These are phyloP conservation scores for Grallaria varia DNA, from an alignment of 2,113 vertebrate genomes.

Conservation along the genomic window DNA sequence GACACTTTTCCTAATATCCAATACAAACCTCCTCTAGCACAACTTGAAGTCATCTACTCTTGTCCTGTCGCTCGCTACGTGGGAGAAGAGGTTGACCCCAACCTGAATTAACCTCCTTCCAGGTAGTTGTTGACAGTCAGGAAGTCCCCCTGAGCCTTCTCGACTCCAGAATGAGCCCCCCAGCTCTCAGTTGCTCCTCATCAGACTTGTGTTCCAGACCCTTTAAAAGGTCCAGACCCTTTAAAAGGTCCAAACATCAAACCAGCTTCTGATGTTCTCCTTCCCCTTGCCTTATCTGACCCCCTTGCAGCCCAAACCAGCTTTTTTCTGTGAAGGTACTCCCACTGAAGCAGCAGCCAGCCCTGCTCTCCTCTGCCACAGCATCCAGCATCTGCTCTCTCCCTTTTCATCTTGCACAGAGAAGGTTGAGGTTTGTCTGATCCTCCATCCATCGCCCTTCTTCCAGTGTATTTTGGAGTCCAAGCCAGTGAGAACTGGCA, in stretches of 20 bases:
- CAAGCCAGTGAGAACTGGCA: background rate
- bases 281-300: background rate
- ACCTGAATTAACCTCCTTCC: background rate
- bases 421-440: background rate
- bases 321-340: background rate
- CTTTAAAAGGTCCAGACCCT: background rate
- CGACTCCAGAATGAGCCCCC: background rate
- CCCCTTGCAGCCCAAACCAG: background rate
- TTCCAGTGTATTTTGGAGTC: background rate
- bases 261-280: background rate
- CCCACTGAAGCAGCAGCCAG: background rate
- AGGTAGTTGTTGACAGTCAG: background rate
- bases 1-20: background rate
- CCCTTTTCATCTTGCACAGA: background rate
- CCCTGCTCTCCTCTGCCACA: background rate
- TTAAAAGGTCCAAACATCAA: fast-evolving
- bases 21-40: background rate
- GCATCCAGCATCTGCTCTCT: background rate
- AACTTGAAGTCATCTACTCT: background rate
- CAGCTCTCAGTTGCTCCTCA: background rate
- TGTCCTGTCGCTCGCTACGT: background rate
- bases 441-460: background rate
- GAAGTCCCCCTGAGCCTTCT: background rate
- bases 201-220: background rate
- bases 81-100: background rate